phyloP scores from a whole-genome alignment of 2,113 vertebrate genomes.

The Ammodytes marinus region DNA sequence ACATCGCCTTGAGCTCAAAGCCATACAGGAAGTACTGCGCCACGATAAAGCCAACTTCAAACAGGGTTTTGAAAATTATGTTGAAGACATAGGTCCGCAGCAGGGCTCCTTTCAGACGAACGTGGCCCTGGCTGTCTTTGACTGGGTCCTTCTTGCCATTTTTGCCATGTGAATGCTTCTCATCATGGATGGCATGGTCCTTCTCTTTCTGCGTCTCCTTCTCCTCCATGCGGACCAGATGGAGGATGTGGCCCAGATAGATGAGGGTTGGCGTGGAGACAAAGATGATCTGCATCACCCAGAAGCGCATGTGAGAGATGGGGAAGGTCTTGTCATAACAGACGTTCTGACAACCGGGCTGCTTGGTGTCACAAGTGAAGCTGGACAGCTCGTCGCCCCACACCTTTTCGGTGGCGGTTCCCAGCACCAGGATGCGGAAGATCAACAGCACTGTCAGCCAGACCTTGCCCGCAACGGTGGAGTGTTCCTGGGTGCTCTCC shows the following conservation, averaged over 20 bases:
- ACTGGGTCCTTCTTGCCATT: constrained; percentile 67
- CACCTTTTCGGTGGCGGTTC: constrained; percentile 89
- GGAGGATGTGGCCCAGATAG: constrained; percentile 92
- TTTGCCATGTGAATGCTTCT: constrained; percentile 64
- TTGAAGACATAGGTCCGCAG: constrained; percentile 90
- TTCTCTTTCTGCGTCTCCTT: constrained; percentile 83
- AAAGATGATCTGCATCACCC: constrained; percentile 95
- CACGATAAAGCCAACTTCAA: constrained; percentile 90
- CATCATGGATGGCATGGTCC: constrained; percentile 35
- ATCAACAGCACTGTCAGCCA: constrained; percentile 92
- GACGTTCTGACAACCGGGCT: constrained; percentile 92
- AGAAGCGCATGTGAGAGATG: constrained; percentile 93
- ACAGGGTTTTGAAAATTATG: constrained; percentile 89
- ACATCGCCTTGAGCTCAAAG: constrained; percentile 90
- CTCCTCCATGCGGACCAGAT: constrained; percentile 89
- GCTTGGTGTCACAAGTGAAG: constrained; percentile 93
- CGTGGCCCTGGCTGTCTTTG: constrained; percentile 80
- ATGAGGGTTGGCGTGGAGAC: constrained; percentile 91
- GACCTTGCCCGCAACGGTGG: constrained; percentile 91
- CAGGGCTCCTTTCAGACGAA: constrained; percentile 86
- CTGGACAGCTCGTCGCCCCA: constrained; percentile 91
- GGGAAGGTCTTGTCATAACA: constrained; percentile 93
- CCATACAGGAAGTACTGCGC: constrained; percentile 91
- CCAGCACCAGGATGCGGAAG: constrained; percentile 91
- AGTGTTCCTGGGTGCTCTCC: constrained; percentile 91